These are phyloP conservation scores for Metopolophium dirhodum DNA, from an alignment of 1,140 invertebrate species.

Conservation along the genomic window DNA sequence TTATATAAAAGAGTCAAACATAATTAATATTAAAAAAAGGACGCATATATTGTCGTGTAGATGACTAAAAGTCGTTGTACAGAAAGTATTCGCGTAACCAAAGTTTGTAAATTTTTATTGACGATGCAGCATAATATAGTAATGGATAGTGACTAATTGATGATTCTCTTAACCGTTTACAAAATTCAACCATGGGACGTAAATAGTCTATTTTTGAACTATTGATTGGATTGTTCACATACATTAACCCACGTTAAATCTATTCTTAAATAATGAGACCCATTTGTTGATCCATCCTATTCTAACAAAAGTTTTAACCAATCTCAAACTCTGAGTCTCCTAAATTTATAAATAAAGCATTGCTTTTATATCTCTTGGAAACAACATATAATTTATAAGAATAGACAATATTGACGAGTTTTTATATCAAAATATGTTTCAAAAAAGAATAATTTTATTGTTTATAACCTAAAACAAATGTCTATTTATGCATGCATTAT, in stretches of 20 bases:
- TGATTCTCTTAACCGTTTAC: background rate
- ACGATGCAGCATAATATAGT: background rate
- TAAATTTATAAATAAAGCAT: background rate
- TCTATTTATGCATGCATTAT: background rate
- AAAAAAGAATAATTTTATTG: background rate
- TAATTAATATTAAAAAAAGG: background rate
- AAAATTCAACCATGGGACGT: background rate
- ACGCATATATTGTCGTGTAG: background rate
- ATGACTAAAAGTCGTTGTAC: background rate
- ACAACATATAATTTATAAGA: background rate
- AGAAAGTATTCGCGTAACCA: background rate
- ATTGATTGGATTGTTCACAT: background rate
- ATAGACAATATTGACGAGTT: background rate
- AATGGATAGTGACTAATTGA: background rate
- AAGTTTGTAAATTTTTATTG: background rate
- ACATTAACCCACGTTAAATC: background rate
- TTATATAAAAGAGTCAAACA: background rate
- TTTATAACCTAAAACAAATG: background rate
- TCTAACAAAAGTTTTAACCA: background rate
- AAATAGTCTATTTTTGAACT: background rate
- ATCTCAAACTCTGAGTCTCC: background rate
- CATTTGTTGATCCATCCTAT: background rate
- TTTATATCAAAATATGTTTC: background rate
- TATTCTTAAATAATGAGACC: background rate
- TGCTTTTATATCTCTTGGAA: background rate